Base-by-base conservation (phyloP, 2,888 invertebrate species). In the Operophtera brumata region DNA sequence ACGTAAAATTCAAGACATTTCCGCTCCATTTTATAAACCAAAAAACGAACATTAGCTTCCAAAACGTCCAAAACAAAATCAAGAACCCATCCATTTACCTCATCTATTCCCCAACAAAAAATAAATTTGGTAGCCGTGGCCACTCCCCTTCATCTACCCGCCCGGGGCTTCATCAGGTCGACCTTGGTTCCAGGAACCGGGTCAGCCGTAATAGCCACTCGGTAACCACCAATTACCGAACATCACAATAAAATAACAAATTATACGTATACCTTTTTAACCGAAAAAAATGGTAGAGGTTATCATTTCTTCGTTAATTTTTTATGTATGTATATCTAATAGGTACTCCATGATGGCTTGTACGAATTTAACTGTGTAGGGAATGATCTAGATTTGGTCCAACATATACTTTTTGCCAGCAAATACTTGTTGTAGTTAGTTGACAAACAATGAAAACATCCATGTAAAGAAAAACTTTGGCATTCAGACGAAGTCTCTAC, bases 221-320 rank as follows among this genome's bases (percentile, higher is more conserved):
- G 53, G 66, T 68, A 81, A 77, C 84, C 80, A 67, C 63, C 77
- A 85, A 86, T 86, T 86, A 85, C 77, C 67, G 71, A 75, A 78
- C 84, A 84, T 84, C 83, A 80, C 76, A 82, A 82, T 81, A 84
- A 82, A 84, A 82, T 79, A 84, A 80, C 82, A 84, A 84, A 86
- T 86, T 86, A 84, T 73, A 73, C 62, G 65, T 70, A 70, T 67
- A 65, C 75, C 64, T 68, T 77, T 73, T 79, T 77, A 61, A 64
- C 64, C 26, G 45, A 54, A 20, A 20, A 20, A 20, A 20, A 20
- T 3, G 20, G 2, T 20, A 4, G 20, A 20, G 20, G 4, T 20
- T 20, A 20, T 20, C 20, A 20, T 3, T 20, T 20, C 20, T 3
- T 20, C 20, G 20, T 20, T n/a, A n/a, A 4, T 20, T 20, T 20